Evolutionary conservation across 2,797 vertebrate species (phyloP), one percentile per base, ranked within the genome.

Genomic region (Poeciliopsis paucimaculata): DNA sequence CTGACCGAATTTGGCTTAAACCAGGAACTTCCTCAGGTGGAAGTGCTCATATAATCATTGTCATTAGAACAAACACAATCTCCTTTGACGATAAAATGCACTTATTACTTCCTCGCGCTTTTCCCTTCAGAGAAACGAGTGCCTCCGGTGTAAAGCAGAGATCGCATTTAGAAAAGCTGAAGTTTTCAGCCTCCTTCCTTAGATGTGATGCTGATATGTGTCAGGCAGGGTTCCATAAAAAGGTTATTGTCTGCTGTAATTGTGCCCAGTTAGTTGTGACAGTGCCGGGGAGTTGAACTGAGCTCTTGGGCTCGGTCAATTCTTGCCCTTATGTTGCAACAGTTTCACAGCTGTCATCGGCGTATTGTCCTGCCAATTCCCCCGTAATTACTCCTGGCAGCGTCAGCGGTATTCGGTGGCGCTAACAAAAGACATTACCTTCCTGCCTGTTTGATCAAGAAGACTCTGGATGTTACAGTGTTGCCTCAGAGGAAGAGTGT

Each of bases 331-430:
- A 75, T 77, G 80, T 82, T 82, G 86, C 89, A 79, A 85, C 31
- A 70, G 80, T 86, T 87, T 86, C 89, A 88, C 88, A 88, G 90
- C 89, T 95, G 92, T 95, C 94, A 93, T 94, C 93, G 55, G 90
- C 86, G 93, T 83, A 95, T 95, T 96, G 95, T 95, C 90, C 91
- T 84, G 72, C 89, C 92, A 94, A 94, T 95, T 95, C 95, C 90
- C 90, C 89, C 87, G 75, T 95, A 95, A 96, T 95, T 94, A 94
- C 94, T 87, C 88, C 88, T 95, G 93, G 94, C 94, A 95, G 90
- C 75, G 39, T 87, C 76, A 86, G 88, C 46, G 76, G 80, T 91
- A 91, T 93, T 93, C 89, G 92, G 88, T 80, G 82, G 79, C 1
- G 5, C 82, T 85, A 86, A 95, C 92, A 94, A 94, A 93, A 80